Percentiles rank a stretch among this genome's conserved stretches.
phyloP scores from a whole-genome alignment of 2,113 vertebrate genomes.

The Dissostichus mawsoni region DNA sequence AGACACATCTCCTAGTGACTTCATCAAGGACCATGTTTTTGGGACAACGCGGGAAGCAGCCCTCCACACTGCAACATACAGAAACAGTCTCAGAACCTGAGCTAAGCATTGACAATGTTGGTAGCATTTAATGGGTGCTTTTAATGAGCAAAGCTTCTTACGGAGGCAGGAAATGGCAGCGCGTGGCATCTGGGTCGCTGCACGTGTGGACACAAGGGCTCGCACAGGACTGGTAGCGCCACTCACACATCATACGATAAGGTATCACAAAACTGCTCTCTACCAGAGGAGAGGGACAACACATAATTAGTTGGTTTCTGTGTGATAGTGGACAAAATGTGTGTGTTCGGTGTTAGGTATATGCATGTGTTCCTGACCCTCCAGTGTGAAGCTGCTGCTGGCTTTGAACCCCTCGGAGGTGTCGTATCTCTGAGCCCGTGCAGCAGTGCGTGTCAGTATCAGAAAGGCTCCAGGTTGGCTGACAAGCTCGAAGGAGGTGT shows the following conservation, averaged over 20 bases:
- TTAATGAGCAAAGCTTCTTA: slow-evolving; percentile 82
- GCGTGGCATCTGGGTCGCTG: slow-evolving; percentile 89
- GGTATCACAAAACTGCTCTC: slow-evolving; percentile 92
- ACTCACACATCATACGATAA: slow-evolving; percentile 96
- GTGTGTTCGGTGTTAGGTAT: not conserved
- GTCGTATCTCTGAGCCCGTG: slow-evolving; percentile 89
- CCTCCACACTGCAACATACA: slow-evolving; percentile 90
- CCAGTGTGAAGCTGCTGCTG: slow-evolving; percentile 92
- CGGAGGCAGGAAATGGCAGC: slow-evolving; percentile 94
- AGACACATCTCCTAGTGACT: slow-evolving; percentile 94
- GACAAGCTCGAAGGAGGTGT: slow-evolving; percentile 91
- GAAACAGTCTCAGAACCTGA: slow-evolving; percentile 21
- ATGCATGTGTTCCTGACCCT: slow-evolving; percentile 85
- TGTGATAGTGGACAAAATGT: not conserved
- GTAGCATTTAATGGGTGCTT: not conserved
- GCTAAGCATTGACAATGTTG: not conserved
- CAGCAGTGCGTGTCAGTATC: slow-evolving; percentile 82
- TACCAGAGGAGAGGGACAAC: slow-evolving; percentile 63
- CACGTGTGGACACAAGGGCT: slow-evolving; percentile 94
- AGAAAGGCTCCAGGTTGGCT: slow-evolving; percentile 93
- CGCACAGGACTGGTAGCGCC: slow-evolving; percentile 93
- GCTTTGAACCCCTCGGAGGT: slow-evolving; percentile 90
- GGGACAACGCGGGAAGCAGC: slow-evolving; percentile 95
- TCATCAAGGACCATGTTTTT: slow-evolving; percentile 97
- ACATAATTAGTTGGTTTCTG: slow-evolving; percentile 3